Percentiles rank a stretch among this genome's conserved stretches.
Conservation (phyloP, 1,140 invertebrate genomes). For the Fopius arisanus region DNA sequence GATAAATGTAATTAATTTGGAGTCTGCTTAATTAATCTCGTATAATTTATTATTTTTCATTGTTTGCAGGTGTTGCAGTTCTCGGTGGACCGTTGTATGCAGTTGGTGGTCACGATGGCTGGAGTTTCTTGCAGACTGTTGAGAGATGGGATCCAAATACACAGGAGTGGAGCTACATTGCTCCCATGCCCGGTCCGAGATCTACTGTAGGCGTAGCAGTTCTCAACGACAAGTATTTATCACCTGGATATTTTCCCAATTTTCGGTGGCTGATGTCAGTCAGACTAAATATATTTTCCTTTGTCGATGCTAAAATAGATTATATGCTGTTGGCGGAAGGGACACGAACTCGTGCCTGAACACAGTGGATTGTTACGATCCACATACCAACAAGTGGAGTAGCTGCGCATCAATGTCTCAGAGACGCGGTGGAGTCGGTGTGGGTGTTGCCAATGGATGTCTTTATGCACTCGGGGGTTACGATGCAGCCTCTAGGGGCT, state of each 20-base stretch:
- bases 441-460: conserved; percentile 83
- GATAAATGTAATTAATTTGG: too few species aligned
- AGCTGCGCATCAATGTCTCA: conserved; percentile 88
- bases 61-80: conserved; percentile 79
- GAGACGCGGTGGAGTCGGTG: conserved; percentile 87
- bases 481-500: conserved; percentile 86
- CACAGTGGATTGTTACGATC: conserved; percentile 93
- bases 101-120: conserved; percentile 93
- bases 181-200: conserved; percentile 84
- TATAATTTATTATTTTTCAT: not conserved
- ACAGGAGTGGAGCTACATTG: conserved; percentile 86
- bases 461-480: conserved; percentile 89
- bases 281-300: not conserved
- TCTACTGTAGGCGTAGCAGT: conserved; percentile 90
- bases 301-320: conserved; percentile 54
- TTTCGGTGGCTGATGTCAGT: not conserved
- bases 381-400: conserved; percentile 89
- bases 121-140: conserved; percentile 93
- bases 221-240: conserved; percentile 76
- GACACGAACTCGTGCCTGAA: conserved; percentile 90
- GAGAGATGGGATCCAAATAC: conserved; percentile 91
- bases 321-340: conserved; percentile 93
- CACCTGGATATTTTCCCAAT: not conserved
- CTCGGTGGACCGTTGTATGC: conserved; percentile 89
- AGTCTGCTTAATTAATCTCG: too few species aligned